phyloP scores from a whole-genome alignment of 2,113 vertebrate genomes.

The Motacilla tschutschensis region DNA sequence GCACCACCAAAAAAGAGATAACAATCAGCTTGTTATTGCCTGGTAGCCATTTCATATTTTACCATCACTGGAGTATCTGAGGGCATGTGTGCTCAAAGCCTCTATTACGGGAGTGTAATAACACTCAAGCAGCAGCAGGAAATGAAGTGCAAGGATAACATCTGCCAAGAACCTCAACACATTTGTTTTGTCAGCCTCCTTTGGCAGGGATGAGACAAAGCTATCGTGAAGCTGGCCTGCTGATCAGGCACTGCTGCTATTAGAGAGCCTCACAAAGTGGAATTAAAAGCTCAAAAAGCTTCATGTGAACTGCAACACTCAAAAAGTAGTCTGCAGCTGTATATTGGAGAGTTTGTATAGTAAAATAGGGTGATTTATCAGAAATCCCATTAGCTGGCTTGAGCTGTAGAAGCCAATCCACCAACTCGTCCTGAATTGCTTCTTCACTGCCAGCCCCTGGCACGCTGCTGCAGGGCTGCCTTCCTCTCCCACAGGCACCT shows the following conservation, averaged over 20 bases:
- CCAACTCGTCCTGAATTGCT: not conserved
- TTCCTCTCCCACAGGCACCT: not conserved
- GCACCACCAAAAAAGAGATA: not conserved
- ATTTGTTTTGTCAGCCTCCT: conserved; percentile 34
- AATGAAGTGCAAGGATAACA: conserved; percentile 45
- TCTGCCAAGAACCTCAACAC: conserved; percentile 16
- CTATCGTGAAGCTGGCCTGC: not conserved
- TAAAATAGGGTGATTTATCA: not conserved
- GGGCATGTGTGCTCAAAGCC: not conserved
- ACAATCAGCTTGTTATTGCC: not conserved
- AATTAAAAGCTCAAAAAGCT: not conserved
- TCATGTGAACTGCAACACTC: not conserved
- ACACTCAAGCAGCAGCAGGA: conserved; percentile 9
- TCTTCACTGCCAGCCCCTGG: not conserved
- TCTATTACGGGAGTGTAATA: not conserved
- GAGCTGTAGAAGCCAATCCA: not conserved
- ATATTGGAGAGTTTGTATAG: not conserved
- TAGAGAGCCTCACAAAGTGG: not conserved
- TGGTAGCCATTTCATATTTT: conserved; percentile 25
- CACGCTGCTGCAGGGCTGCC: not conserved
- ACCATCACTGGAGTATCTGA: not conserved
- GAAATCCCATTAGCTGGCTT: not conserved
- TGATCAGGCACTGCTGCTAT: not conserved
- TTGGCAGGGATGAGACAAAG: not conserved
- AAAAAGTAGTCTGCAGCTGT: not conserved